Evolutionary conservation across 2,888 invertebrate genomes (phyloP).

Genomic region (Lasioglossum marginatum): DNA sequence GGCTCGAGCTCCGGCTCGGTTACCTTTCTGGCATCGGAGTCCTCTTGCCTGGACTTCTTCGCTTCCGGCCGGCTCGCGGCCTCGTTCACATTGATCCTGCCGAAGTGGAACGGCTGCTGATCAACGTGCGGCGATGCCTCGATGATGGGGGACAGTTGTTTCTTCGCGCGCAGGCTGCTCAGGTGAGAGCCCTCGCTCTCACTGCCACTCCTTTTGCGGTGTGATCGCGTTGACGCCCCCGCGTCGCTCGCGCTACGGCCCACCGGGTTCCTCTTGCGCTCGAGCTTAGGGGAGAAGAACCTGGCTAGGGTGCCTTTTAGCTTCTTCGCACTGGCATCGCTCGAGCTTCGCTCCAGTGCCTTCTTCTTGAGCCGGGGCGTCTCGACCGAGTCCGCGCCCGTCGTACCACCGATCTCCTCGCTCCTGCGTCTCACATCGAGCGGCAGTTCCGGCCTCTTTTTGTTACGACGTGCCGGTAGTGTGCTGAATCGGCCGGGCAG

Average conservation of each 20-base stretch:
- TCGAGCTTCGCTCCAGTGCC: conserved; percentile 84
- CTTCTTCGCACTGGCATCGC: conserved; percentile 82
- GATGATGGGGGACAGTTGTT: conserved; percentile 92
- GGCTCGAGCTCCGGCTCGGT: conserved; percentile 13
- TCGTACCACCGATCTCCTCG: conserved; percentile 85
- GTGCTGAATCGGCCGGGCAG: conserved; percentile 86
- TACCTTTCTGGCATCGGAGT: conserved; percentile 51
- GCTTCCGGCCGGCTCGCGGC: conserved; percentile 61
- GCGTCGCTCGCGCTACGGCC: conserved; percentile 86
- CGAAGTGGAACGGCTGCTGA: conserved; percentile 79
- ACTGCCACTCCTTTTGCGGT: conserved; percentile 87
- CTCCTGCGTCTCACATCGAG: conserved; percentile 85
- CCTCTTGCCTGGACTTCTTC: conserved; percentile 74
- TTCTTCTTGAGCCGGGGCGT: conserved; percentile 85
- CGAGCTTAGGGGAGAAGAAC: conserved; percentile 79
- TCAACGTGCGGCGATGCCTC: conserved; percentile 89
- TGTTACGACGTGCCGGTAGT: conserved; percentile 87
- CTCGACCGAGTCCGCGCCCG: conserved; percentile 69
- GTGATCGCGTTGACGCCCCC: conserved; percentile 85
- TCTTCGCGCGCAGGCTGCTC: conserved; percentile 87
- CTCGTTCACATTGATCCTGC: conserved; percentile 15
- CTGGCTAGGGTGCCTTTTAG: conserved; percentile 77
- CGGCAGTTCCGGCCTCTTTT: conserved; percentile 80
- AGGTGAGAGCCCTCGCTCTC: conserved; percentile 86
- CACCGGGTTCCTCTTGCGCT: conserved; percentile 75